Evolutionary conservation across 2,113 vertebrate species (phyloP), one percentile per base, ranked within the genome.

Genomic region (Podocnemis expansa): DNA sequence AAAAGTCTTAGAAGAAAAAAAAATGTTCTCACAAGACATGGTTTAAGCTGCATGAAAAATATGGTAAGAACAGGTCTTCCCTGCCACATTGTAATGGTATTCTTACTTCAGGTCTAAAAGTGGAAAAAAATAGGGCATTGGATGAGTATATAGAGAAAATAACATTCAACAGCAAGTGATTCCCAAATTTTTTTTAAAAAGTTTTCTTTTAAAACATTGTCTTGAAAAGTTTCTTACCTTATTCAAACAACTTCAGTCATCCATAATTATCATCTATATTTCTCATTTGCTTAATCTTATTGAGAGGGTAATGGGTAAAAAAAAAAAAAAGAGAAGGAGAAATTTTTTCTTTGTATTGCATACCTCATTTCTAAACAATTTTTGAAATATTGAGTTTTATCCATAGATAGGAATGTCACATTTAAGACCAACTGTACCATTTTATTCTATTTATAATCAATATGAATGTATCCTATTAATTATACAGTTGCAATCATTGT

Each of bases 241-340:
- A 5, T 54, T 7, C 38, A 11, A 2, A 1, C 45, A 78, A 1
- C 0, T 52, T 88, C 92, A 84, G 80, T 87, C 73, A 0, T 85
- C 92, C 91, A 54, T 34, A 29, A 41, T 17, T 84, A 70, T 92
- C 93, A 83, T 87, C 95, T 93, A 80, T 34, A 84, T 38, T 78
- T 82, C 56, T 88, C 93, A 82, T 89, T 88, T 95, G 93, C 88
- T 51, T 47, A 10, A 38, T 10, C 49, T 89, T 88, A 24, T 5
- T 38, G 31, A 27, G 19, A 49, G 24, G 70, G 22, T 58, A 80
- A 1, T 56, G 63, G 38, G 43, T 54, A 63, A 43, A 63, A n/a
- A n/a, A n/a, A n/a, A n/a, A n/a, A n/a, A n/a, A n/a, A n/a, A n/a
- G 78, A 56, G 0, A 0, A 47, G 13, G 12, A 76, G 87, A 25